These are phyloP conservation scores for Timema cristinae DNA, from an alignment of 2,888 invertebrate genomes.

Conservation along the genomic window DNA sequence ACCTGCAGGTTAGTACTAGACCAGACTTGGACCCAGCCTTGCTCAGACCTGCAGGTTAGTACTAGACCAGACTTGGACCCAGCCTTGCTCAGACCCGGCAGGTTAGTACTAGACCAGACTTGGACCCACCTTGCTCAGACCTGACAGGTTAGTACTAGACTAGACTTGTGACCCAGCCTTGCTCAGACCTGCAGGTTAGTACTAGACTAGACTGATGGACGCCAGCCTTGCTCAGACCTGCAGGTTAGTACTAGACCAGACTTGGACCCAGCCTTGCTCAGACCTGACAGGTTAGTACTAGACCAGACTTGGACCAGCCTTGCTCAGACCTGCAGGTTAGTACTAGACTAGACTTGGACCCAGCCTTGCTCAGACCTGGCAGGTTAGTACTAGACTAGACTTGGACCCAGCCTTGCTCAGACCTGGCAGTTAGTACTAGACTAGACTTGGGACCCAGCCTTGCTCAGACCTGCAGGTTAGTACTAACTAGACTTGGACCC, in stretches of 20 bases:
- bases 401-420: slow-evolving; percentile 86
- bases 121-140: slow-evolving; percentile 86
- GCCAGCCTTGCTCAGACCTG: slow-evolving; percentile 89
- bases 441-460: slow-evolving; percentile 92
- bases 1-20: slow-evolving; percentile 69
- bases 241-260: slow-evolving; percentile 74
- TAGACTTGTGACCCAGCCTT: slow-evolving; percentile 93
- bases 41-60: slow-evolving; percentile 72
- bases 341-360: slow-evolving; percentile 88
- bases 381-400: slow-evolving; percentile 75
- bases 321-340: slow-evolving; percentile 77
- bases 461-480: slow-evolving; percentile 77
- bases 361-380: slow-evolving; percentile 88
- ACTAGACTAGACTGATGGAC: slow-evolving; percentile 89
- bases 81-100: slow-evolving; percentile 87
- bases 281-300: slow-evolving; percentile 75
- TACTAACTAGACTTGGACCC: slow-evolving; percentile 86
- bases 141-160: slow-evolving; percentile 74
- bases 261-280: slow-evolving; percentile 82
- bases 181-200: slow-evolving; percentile 72
- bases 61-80: slow-evolving; percentile 91
- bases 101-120: slow-evolving; percentile 74
- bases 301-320: slow-evolving; percentile 92
- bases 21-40: slow-evolving; percentile 92
- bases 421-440: slow-evolving; percentile 73